These are phyloP conservation scores for Cantharis nigra DNA, from an alignment of 2,888 invertebrate genomes.

Conservation along the genomic window DNA sequence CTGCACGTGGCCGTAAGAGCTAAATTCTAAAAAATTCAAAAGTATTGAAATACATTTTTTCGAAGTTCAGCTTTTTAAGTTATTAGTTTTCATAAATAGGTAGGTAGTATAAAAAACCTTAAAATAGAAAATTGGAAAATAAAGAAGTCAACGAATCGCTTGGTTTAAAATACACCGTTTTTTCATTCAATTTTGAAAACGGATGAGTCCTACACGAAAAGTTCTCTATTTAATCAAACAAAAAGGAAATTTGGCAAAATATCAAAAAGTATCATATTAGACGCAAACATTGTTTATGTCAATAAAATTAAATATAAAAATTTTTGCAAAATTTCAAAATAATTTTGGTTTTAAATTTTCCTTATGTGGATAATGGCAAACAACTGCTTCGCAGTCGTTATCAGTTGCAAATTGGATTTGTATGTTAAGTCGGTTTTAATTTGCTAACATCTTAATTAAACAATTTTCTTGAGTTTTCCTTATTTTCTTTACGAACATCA, in stretches of 20 bases:
- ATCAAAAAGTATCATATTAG: not conserved
- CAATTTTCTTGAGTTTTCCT: not conserved
- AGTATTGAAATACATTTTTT: no score
- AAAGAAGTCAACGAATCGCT: not conserved
- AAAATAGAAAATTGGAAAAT: not conserved
- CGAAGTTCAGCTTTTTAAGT: not conserved
- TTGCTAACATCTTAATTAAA: not conserved
- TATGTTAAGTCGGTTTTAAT: not conserved
- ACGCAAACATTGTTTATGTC: not conserved
- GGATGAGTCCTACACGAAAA: not conserved
- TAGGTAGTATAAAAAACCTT: not conserved
- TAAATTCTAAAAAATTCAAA: no score
- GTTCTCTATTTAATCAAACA: not conserved
- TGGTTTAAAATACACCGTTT: not conserved
- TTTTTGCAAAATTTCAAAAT: not conserved
- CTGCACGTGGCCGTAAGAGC: no score
- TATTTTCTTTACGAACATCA: not conserved
- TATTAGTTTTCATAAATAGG: not conserved
- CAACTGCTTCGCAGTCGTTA: not conserved
- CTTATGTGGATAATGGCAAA: not conserved
- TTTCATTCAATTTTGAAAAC: not conserved
- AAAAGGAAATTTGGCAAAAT: not conserved
- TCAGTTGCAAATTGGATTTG: not conserved
- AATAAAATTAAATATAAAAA: no score
- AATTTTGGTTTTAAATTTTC: not conserved